These are phyloP conservation scores for Belonocnema kinseyi DNA, from an alignment of 1,140 invertebrate genomes.

Conservation along the genomic window DNA sequence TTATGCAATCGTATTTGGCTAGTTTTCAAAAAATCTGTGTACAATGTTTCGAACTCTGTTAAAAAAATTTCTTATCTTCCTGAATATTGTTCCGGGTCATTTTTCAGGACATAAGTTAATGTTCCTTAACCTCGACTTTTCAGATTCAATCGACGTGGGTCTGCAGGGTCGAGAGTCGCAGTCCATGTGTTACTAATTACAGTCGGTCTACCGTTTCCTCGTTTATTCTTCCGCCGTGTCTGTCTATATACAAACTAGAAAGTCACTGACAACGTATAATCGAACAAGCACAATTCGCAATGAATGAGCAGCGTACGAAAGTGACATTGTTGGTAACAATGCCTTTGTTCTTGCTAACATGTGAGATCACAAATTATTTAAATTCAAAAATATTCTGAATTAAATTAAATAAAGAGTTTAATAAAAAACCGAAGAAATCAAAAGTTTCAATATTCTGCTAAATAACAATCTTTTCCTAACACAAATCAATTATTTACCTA, in stretches of 20 bases:
- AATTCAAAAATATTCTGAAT: neutral
- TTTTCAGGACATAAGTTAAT: too few relatives aligned
- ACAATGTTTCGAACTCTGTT: too few relatives aligned
- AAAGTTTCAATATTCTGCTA: too few relatives aligned
- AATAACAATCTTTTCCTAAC: too few relatives aligned
- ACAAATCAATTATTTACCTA: too few relatives aligned
- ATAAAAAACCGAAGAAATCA: too few relatives aligned
- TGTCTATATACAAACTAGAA: neutral
- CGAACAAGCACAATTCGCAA: neutral
- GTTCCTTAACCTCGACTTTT: neutral
- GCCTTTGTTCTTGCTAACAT: neutral
- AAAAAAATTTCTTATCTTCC: too few relatives aligned
- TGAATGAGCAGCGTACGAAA: slow-evolving; percentile 14
- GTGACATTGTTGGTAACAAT: slow-evolving; percentile 3
- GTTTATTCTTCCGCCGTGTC: slow-evolving; percentile 2
- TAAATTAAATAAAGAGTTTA: too few relatives aligned
- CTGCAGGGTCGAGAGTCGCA: slow-evolving; percentile 1
- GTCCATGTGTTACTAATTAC: slow-evolving; percentile 66
- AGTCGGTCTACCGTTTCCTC: slow-evolving; percentile 32
- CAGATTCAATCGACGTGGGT: slow-evolving; percentile 13
- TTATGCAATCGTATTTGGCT: too few relatives aligned
- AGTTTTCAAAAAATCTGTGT: too few relatives aligned
- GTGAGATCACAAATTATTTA: neutral
- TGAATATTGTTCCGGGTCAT: too few relatives aligned
- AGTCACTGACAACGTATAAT: slow-evolving; percentile 25